Evolutionary conservation across 2,113 vertebrate species (phyloP), one percentile per base, ranked within the genome.

Genomic region (Phainopepla nitens): DNA sequence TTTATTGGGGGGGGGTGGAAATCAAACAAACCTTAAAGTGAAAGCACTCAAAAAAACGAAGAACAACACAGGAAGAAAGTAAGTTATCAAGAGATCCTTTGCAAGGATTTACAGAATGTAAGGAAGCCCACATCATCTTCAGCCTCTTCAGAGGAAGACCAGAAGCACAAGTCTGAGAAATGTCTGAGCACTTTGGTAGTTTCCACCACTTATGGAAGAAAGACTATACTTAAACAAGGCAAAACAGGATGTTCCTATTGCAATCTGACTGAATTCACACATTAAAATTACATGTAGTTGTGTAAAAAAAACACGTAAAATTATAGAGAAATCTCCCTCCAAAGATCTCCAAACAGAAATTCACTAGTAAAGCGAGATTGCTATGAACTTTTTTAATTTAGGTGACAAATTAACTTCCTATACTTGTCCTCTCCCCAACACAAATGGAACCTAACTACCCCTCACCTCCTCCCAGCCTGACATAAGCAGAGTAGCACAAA

Each of bases 281-380:
- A 25, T 16, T 36, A 65, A 49, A 62, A 11, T 18, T 35, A 35
- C 50, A 20, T 0, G 1, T 7, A 75, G 51, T 42, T 87, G 41
- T 41, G 58, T 41, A 45, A 84, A 86, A 61, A 61, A 53, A 65
- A 18, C 16, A 62, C 0, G 2, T 15, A 23, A 6, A 71, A 47
- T 33, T 45, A 50, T 41, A 60, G 11, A 83, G 54, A 94, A 93
- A 60, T 25, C 50, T 84, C 79, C 64, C 42, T 66, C 53, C 35
- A 89, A n/a, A 60, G 51, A 50, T 42, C 77, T 51, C 31, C 57
- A 62, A 27, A 71, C 2, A 76, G 15, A 78, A 93, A 66, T 73
- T 76, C 68, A 76, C 60, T 80, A 89, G 66, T 65, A 53, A 92
- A 93, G 47, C 76, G 76, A 95, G 82, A 94, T 24, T 50, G 11